Evolutionary conservation across 1,140 invertebrate species (phyloP).

Genomic region (Drosophila repleta): DNA sequence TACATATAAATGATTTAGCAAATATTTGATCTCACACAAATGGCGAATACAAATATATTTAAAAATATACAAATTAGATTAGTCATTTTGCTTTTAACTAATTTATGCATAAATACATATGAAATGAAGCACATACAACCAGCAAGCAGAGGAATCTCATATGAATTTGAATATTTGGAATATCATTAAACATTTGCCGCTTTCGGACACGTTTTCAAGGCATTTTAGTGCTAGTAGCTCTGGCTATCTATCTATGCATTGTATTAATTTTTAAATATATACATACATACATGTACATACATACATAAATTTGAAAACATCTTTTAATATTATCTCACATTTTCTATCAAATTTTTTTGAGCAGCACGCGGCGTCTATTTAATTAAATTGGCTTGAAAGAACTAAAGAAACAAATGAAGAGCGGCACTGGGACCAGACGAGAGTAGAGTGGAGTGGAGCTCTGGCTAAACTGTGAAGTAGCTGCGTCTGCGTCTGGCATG

Average conservation of each 20-base stretch:
- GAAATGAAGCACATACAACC: slow-evolving; percentile 20
- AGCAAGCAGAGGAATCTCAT: not conserved
- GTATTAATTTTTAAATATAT: slow-evolving; percentile 42
- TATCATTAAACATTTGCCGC: slow-evolving; percentile 26
- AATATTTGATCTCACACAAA: not conserved
- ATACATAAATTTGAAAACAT: slow-evolving; percentile 25
- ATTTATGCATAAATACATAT: slow-evolving; percentile 38
- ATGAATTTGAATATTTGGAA: slow-evolving; percentile 8
- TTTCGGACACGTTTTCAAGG: slow-evolving; percentile 36
- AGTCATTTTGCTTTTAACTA: slow-evolving; percentile 27
- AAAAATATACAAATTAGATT: slow-evolving; percentile 28
- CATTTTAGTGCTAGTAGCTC: slow-evolving; percentile 10
- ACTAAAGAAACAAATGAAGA: slow-evolving; percentile 11
- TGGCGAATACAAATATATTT: not conserved
- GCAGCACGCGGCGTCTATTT: slow-evolving; percentile 54
- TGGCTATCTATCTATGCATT: slow-evolving; percentile 10
- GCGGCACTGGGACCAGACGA: not conserved
- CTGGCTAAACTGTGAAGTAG: slow-evolving; percentile 18
- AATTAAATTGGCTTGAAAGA: slow-evolving; percentile 48
- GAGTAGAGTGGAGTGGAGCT: slow-evolving; percentile 7
- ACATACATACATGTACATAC: slow-evolving; percentile 3
- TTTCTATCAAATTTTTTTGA: slow-evolving; percentile 49
- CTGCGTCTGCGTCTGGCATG: slow-evolving; percentile 42
- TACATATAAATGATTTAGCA: too few relatives aligned
- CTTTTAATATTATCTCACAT: slow-evolving; percentile 53